Evolutionary conservation across 1,140 invertebrate species (phyloP), one percentile per base, ranked within the genome.

Genomic region (Achatina immaculata): DNA sequence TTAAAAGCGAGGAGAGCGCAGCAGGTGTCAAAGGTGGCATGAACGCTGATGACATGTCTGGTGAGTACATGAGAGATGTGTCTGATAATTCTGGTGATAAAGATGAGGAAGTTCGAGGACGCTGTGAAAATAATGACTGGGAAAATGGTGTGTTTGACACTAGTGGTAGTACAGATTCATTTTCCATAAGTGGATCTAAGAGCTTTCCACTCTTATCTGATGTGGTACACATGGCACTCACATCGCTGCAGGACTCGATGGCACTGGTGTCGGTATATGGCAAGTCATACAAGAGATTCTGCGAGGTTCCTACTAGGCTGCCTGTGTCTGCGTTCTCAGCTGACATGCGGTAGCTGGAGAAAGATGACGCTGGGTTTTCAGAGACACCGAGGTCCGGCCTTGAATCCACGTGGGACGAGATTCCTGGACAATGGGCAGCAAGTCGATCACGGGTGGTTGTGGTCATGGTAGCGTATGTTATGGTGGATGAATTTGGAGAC

Each of bases 391-490:
- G 68, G 21, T 77, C 66, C n/a, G 75, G 42, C 38, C 51, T 75
- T 34, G 51, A 73, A 24, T 87, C 87, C 83, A 90, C 89, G 72
- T 89, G 89, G 1, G 88, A 88, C 0, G 88, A 90, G n/a, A 90
- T 90, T 36, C 83, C 85, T 14, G 89, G 89, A 77, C 89, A 90
- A 6, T 87, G 87, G 55, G 87, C 85, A 40, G 88, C 88, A 3
- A 90, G 86, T 83, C 86, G 86, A 78, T 90, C 89, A 14, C 86
- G 85, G 3, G 89, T 90, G 0, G 88, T 90, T 68, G 86, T 86
- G 24, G 87, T 90, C 89, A 90, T 88, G 72, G 86, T 88, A 0
- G 87, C 86, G 72, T 90, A 90, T 31, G 85, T 87, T 55, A 84
- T 88, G 4, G 76, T 68, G 28, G 38, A 40, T 11, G 76, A 62